These are phyloP conservation scores for Pseudanteris insignis DNA, from an alignment of 2,888 invertebrate genomes.

Conservation along the genomic window DNA sequence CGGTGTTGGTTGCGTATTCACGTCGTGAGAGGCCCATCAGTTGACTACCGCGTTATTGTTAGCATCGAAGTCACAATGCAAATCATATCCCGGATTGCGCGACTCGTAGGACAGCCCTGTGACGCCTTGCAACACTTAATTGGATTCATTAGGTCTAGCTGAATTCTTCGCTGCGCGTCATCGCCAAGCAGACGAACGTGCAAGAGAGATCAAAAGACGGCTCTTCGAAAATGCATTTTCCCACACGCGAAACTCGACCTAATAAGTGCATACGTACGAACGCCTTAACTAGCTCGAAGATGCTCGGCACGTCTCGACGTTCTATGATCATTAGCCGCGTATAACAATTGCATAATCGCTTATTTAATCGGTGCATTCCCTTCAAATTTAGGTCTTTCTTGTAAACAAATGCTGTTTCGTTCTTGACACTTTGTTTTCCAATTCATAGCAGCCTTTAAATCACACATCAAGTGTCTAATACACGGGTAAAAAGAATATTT, in stretches of 20 bases:
- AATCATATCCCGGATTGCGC: conserved; percentile 34
- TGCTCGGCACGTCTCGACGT: conserved; percentile 22
- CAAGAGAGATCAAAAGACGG: conserved; percentile 6
- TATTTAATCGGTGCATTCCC: conserved; percentile 7
- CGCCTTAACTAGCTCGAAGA: conserved; percentile 33
- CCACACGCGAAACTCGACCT: conserved; percentile 33
- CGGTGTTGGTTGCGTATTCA: conserved; percentile 14
- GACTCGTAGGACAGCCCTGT: conserved; percentile 28
- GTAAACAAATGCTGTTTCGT: conserved; percentile 10
- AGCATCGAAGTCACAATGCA: conserved; percentile 36
- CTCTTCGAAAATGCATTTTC: conserved; percentile 33
- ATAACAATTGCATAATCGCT: conserved; percentile 24
- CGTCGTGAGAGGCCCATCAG: conserved; percentile 23
- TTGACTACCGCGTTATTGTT: conserved; percentile 39
- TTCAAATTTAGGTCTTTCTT: conserved; percentile 9
- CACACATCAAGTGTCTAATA: too few relatives aligned
- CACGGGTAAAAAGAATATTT: too few relatives aligned
- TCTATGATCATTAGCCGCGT: conserved; percentile 26
- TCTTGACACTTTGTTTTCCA: neutral
- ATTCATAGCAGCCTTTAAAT: neutral
- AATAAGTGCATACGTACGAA: conserved; percentile 25
- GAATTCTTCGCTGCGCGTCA: conserved; percentile 25
- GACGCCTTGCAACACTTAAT: conserved; percentile 38
- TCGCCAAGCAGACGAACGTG: neutral
- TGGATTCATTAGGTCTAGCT: conserved; percentile 32